Conservation (phyloP, 2,888 invertebrate species). For the Drosophila neotestacea region DNA sequence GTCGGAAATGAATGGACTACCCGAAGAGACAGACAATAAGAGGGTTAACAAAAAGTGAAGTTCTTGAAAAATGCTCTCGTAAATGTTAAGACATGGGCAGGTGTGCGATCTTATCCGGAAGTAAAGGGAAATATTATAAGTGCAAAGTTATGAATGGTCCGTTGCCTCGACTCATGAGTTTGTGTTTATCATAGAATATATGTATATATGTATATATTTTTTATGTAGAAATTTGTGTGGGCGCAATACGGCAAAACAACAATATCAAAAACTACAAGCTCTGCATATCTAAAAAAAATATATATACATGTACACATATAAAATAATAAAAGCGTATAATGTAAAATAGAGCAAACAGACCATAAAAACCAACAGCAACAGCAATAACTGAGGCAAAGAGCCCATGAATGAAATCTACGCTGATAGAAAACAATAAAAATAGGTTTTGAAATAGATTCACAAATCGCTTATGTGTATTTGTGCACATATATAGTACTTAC, state of each 20-base stretch:
- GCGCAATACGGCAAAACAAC: constrained; percentile 22
- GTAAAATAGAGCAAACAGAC: constrained; percentile 73
- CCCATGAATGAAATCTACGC: constrained; percentile 68
- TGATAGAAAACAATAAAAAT: constrained; percentile 53
- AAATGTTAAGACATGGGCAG: constrained; percentile 30
- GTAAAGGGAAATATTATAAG: constrained; percentile 45
- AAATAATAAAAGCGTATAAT: constrained; percentile 55
- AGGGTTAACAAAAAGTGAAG: constrained; percentile 7
- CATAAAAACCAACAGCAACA: constrained; percentile 51
- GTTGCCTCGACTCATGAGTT: constrained; percentile 6
- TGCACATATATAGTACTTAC: constrained; percentile 2
- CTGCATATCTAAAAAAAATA: constrained; percentile 9
- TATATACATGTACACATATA: neutral
- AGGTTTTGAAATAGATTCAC: constrained; percentile 46
- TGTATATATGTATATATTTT: constrained; percentile 1
- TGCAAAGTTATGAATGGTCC: constrained; percentile 38
- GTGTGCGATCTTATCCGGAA: constrained; percentile 49
- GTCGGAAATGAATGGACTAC: constrained; percentile 48
- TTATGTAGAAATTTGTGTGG: constrained; percentile 34
- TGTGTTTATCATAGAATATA: constrained; percentile 17
- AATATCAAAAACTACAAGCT: constrained; percentile 12
- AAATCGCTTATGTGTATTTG: constrained; percentile 19
- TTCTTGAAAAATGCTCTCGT: constrained; percentile 15
- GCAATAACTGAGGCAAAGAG: constrained; percentile 26
- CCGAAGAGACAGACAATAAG: constrained; percentile 10